Evolutionary conservation across 1,140 invertebrate species (phyloP), one percentile per base, ranked within the genome.

Genomic region (Yoshiicerus persimilis): DNA sequence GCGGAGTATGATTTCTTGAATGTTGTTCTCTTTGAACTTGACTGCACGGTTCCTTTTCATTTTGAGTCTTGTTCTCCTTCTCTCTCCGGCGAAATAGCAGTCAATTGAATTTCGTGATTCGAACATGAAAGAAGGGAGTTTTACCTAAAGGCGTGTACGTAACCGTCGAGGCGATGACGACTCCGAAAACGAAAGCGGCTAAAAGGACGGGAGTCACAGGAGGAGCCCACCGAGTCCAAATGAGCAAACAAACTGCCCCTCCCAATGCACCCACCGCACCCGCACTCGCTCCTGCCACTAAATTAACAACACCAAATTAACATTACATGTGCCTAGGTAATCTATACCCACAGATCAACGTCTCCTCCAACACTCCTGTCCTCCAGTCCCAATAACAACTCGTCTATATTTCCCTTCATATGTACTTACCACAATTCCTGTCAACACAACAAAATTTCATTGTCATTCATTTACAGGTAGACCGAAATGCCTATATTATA

Each of bases 91-190:
- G 75, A 80, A 36, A 80, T 38, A 80, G 75, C 30, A 56, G 47
- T 56, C 47, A 56, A 56, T 56, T 56, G 13, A 80, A 80, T 80
- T 80, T 80, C 75, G 75, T 80, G 75, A 80, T 80, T 80, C 38
- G 75, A 80, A 80, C 34, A 80, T 80, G 75, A 80, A 80, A 80
- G 30, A 80, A 80, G 75, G 75, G 75, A 80, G 30, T 91, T 91
- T 92, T 93, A 96, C 95, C 94, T 91, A 95, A 93, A 41, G 92
- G 92, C 41, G 92, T 92, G 88, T 92, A 94, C 89, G 94, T 95
- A 10, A 94, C 88, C 20, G 94, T 92, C 30, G 93, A 93, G 8
- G 94, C 93, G 8, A 94, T 88, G 16, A 95, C 90, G 66, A 94
- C 94, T 6, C 94, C 95, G 36, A 93, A 89, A 66, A 93, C 92